Evolutionary conservation across 2,113 vertebrate species (phyloP), one percentile per base, ranked within the genome.

Genomic region (Saimiri boliviensis): DNA sequence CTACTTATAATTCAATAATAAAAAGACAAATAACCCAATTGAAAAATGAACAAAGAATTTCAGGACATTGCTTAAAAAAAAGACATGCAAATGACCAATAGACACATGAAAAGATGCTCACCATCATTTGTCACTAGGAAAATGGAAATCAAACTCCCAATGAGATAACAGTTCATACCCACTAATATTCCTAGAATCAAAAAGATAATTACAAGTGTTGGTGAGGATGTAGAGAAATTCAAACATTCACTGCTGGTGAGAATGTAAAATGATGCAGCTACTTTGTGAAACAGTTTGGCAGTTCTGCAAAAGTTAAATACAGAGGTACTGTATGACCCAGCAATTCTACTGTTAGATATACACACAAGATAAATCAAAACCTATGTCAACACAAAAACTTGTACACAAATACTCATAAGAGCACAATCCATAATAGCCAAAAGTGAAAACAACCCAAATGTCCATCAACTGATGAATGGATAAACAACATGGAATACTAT

Each of bases 41-140:
- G 47, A 83, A 83, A 93, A 84, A 77, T 49, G 14, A 88, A 47
- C 47, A 91, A 77, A 93, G 14, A 42, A 89, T 83, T 77, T 89
- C 25, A 89, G 37, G 21, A 93, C 10, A 23, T 76, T 88, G 32
- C 70, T 89, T 32, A 70, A 63, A 79, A 91, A 70, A 5, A 45
- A 84, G 58, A 85, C 68, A 58, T 2, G 58, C 47, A 90, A 84
- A 91, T 58, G 32, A 20, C 58, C 49, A 77, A 70, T 20, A 70
- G 76, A 27, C 2, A 70, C 6, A 79, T 70, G 40, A 77, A 90
- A 77, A 76, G 45, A 63, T 86, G 66, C 35, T 86, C 32, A 79
- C 45, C 42, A 37, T 68, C 19, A 66, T 60, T 89, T 89, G 47
- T 58, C 42, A 40, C 35, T 49, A 79, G 17, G 40, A 40, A 91